Base-by-base conservation (phyloP, 2,888 invertebrate species). In the Eustalomyia histrio region DNA sequence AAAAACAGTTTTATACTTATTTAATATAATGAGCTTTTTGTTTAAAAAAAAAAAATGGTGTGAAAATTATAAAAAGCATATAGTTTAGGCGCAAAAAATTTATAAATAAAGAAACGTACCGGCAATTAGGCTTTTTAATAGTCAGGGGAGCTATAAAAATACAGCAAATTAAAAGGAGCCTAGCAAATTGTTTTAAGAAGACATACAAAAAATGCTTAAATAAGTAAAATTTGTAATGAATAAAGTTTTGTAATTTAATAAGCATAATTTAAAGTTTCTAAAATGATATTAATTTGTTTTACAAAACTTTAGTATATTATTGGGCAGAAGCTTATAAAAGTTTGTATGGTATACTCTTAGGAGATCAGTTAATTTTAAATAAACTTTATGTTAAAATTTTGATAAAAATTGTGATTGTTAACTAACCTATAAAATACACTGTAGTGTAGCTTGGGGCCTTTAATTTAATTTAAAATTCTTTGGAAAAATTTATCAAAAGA, bases 81-180 rank as follows among this genome's bases (percentile, higher is more conserved):
- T 47, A 6, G 43, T 47, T 72, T 80, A 71, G 80, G 72, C 67
- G 60, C 24, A 60, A 43, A 39, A 39, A 39, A 39, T 39, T n/a
- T n/a, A 39, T 12, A 14, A 1, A 47, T 47, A n/a, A 47, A 47
- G 5, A n/a, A 47, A 14, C n/a, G 43, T 4, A 47, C 24, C 71
- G 17, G 63, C 63, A 73, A 64, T 73, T 73, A 72, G 17, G 39
- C 39, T 47, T 47, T n/a, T 4, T 47, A 39, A 7, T 4, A 6
- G 29, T 7, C 29, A 4, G 7, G 39, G 39, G 39, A 39, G 39
- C 1, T 10, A 39, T 12, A 39, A 39, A 39, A 39, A 14, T 39
- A 39, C 39, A 39, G 10, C 1, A 39, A 39, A 39, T 39, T 39
- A 39, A 39, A 14, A 39, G 39, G 0, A 39, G 14, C 12, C 12